Conservation (phyloP, 2,113 vertebrate genomes). For the Ceuthmochares aereus region DNA sequence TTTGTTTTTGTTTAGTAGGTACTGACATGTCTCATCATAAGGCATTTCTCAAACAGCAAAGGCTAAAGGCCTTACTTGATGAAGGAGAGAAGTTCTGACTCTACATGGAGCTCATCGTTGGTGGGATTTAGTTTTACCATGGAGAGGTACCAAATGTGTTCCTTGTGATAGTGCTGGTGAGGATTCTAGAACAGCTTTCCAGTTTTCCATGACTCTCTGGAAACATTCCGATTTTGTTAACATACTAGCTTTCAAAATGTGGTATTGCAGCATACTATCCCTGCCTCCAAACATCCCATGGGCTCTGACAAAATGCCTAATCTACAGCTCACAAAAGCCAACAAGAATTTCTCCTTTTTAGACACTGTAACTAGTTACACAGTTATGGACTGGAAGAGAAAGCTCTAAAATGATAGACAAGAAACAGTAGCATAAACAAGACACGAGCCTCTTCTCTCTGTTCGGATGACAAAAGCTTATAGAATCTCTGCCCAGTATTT, state of each 20-base stretch:
- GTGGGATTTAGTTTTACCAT: neutral
- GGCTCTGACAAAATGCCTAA: neutral
- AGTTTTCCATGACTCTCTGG: neutral
- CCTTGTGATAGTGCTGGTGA: neutral
- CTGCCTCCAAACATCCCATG: neutral
- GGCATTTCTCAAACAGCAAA: neutral
- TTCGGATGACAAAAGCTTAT: neutral
- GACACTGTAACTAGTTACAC: neutral
- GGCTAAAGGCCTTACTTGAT: neutral
- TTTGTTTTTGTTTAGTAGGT: neutral
- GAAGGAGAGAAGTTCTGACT: neutral
- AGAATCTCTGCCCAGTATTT: neutral
- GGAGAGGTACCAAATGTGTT: neutral
- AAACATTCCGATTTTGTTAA: neutral
- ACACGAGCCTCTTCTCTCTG: neutral
- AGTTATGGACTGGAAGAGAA: neutral
- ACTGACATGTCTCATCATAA: neutral
- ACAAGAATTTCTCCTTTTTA: neutral
- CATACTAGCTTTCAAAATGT: neutral
- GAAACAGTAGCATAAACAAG: neutral
- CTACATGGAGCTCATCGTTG: accelerated
- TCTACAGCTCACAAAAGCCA: neutral
- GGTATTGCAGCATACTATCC: neutral
- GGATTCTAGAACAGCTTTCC: neutral
- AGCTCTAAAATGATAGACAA: neutral